Evolutionary conservation across 2,888 invertebrate species (phyloP), one percentile per base, ranked within the genome.

Genomic region (Drosophila robusta): DNA sequence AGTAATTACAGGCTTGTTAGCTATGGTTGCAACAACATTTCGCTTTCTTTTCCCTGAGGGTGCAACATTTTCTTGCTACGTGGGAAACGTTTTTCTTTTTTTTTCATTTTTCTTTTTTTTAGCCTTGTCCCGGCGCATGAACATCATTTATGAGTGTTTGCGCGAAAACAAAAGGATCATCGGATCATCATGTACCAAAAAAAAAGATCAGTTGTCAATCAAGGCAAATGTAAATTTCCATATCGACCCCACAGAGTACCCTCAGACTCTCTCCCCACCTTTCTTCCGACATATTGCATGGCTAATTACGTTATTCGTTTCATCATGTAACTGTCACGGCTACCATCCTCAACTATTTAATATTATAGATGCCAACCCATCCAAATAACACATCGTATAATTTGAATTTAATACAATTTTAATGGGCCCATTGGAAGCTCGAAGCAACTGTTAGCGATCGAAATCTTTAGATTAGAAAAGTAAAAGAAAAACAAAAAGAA

Each of bases 1-100:
- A 89, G 90, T 89, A 89, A 88, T 88, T 89, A 89, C 87, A 78
- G 87, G 83, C 90, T 88, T 89, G 88, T 88, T 88, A 89, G 90
- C 87, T 89, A 89, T 87, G 90, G 89, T 89, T 75, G 78, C 71
- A 80, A 70, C 77, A 82, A 80, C 70, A 77, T 73, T 79, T 67
- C 73, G 22, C 52, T 14, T 56, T 58, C 56, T 38, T 61, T 54
- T 52, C 52, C n/a, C 73, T 52, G 63, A 56, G 80, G 81, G 78
- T 75, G 75, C 73, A 32, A 14, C 69, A 32, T 63, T 42, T 45
- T 47, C 68, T 41, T 62, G 45, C 22, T 64, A 80, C 82, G 82
- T 87, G 82, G 82, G 82, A 82, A 82, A 85, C 55, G 54, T 63
- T 68, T 78, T 80, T 70, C 51, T 47, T 64, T 70, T 57, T 36